Evolutionary conservation across 2,113 vertebrate genomes (phyloP).

Genomic region (Cichladusa arquata): DNA sequence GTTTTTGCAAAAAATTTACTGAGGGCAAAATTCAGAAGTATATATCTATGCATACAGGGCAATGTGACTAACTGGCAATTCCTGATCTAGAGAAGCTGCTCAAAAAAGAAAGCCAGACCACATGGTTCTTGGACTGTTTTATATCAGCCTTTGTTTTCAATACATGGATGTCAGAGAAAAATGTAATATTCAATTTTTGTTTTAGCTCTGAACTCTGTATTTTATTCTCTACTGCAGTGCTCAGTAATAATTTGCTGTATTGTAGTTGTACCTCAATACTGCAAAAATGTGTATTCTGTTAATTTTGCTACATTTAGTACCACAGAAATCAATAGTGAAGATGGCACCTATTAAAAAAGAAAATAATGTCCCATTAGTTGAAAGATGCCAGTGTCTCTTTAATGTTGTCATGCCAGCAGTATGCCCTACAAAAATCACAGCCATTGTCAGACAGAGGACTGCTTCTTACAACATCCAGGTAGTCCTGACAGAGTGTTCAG

Average conservation of each 20-base stretch:
- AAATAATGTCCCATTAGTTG: background rate
- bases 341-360: background rate
- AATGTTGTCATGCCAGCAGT: background rate
- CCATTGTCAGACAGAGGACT: background rate
- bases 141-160: background rate
- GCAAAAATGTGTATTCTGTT: background rate
- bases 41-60: background rate
- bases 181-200: background rate
- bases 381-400: background rate
- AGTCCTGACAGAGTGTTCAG: background rate
- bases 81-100: background rate
- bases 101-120: background rate
- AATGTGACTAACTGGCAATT: background rate
- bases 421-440: background rate
- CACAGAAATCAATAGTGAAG: background rate
- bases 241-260: background rate
- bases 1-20: background rate
- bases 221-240: background rate
- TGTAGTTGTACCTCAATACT: background rate
- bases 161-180: background rate
- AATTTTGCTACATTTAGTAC: background rate
- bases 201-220: background rate
- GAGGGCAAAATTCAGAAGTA: background rate
- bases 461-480: background rate
- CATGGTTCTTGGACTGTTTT: background rate